Evolutionary conservation across 23 tunicate species (phyloP).

Genomic region (Halocynthia aurantium): DNA sequence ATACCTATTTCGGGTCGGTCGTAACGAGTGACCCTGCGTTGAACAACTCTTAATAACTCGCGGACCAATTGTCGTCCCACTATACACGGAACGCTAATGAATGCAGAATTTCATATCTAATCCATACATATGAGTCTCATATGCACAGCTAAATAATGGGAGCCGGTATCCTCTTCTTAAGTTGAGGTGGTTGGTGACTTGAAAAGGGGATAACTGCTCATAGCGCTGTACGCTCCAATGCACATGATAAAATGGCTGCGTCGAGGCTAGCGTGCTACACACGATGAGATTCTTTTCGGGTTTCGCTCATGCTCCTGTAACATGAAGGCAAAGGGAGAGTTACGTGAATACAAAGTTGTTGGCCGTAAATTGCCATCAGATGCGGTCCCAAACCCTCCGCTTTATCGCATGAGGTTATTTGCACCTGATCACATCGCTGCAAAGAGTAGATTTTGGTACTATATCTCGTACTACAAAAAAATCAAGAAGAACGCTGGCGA

Average conservation of each 20-base stretch:
- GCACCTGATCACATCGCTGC: slow-evolving; percentile 95
- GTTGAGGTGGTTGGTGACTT: too few species aligned
- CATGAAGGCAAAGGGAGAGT: slow-evolving; percentile 92
- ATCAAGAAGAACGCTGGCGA: slow-evolving; percentile 93
- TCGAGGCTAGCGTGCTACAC: background rate
- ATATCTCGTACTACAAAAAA: slow-evolving; percentile 90
- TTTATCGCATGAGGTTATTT: slow-evolving; percentile 81
- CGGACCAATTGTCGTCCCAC: too few species aligned
- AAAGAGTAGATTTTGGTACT: slow-evolving; percentile 96
- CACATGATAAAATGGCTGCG: background rate
- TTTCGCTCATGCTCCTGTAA: slow-evolving; percentile 8
- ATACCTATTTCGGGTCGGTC: too few species aligned
- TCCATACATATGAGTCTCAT: too few species aligned
- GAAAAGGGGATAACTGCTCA: too few species aligned
- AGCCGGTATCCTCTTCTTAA: too few species aligned
- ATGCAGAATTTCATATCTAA: too few species aligned
- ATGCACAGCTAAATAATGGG: too few species aligned
- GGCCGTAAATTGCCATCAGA: slow-evolving; percentile 89
- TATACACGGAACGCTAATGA: too few species aligned
- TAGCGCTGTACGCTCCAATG: too few species aligned
- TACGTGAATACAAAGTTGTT: slow-evolving; percentile 75
- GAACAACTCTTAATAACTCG: too few species aligned
- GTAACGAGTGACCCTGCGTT: too few species aligned
- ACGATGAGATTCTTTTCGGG: slow-evolving; percentile 14
- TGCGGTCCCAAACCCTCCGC: slow-evolving; percentile 71